Conservation (phyloP, 2,113 vertebrate species). For the Hippocampus zosterae region DNA sequence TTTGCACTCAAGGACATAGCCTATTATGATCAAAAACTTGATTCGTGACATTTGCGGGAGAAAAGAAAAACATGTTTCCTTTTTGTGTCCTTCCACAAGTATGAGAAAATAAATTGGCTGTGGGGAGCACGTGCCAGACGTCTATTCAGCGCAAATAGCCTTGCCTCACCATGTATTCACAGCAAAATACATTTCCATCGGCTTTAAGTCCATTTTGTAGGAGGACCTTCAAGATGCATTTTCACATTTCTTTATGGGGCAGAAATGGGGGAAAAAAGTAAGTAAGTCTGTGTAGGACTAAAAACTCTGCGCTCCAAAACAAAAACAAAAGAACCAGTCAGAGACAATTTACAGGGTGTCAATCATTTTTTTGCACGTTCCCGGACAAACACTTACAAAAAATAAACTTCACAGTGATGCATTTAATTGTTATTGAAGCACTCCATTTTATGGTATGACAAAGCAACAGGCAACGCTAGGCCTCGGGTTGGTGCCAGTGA, state of each 20-base stretch:
- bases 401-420: too few species aligned
- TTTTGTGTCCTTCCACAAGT: slow-evolving; percentile 9
- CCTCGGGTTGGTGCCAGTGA: too few species aligned
- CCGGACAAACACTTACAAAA: too few species aligned
- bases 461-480: too few species aligned
- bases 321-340: too few species aligned
- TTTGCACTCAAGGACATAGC: slow-evolving; percentile 49
- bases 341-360: too few species aligned
- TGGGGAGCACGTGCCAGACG: background rate
- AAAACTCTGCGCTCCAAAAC: too few species aligned
- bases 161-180: background rate
- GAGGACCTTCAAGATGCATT: background rate
- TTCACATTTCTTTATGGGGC: background rate
- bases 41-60: slow-evolving; percentile 15
- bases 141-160: slow-evolving; percentile 15
- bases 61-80: background rate
- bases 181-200: slow-evolving; percentile 11
- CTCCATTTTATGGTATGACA: too few species aligned
- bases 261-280: background rate
- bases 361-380: too few species aligned
- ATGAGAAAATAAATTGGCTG: slow-evolving; percentile 9
- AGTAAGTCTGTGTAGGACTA: background rate
- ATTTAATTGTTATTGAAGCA: too few species aligned
- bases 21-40: slow-evolving; percentile 25
- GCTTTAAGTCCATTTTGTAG: background rate